phyloP scores from a whole-genome alignment of 2,888 invertebrate species.

The Eremobia ochroleuca region DNA sequence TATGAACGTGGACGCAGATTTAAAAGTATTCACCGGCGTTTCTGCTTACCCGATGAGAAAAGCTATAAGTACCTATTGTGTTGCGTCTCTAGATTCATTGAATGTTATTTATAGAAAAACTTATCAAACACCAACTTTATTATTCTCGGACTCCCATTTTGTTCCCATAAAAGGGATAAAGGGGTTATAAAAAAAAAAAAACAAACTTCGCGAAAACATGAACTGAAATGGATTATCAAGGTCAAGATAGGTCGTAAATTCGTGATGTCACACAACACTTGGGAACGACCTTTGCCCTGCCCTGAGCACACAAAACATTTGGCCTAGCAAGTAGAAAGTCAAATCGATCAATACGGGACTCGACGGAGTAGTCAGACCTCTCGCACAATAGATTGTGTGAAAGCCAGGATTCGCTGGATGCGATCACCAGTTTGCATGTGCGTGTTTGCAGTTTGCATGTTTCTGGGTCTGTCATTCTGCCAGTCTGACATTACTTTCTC shows the following conservation, averaged over 20 bases:
- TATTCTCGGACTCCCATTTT: constrained; percentile 8
- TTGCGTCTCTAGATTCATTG: neutral
- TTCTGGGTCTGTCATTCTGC: neutral
- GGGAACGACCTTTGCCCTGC: constrained; percentile 16
- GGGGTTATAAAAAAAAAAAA: constrained; percentile 22
- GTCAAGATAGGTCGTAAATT: constrained; percentile 37
- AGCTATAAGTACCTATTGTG: neutral
- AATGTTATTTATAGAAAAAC: neutral
- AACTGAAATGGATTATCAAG: constrained; percentile 34
- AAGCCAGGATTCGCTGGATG: neutral
- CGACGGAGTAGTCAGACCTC: neutral
- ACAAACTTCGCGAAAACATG: constrained; percentile 13
- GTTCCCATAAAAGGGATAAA: constrained; percentile 22
- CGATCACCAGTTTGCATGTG: neutral
- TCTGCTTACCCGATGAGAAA: neutral
- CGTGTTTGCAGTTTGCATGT: too few species aligned
- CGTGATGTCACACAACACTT: constrained; percentile 30
- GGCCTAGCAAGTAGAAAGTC: constrained; percentile 39
- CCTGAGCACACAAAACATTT: constrained; percentile 30
- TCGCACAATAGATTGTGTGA: neutral
- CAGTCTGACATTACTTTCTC: neutral
- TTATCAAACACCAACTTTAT: constrained; percentile 1
- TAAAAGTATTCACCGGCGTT: neutral
- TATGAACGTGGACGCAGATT: neutral
- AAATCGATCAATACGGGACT: constrained; percentile 55